Evolutionary conservation across 2,113 vertebrate species (phyloP).

Genomic region (Thomomys bottae): DNA sequence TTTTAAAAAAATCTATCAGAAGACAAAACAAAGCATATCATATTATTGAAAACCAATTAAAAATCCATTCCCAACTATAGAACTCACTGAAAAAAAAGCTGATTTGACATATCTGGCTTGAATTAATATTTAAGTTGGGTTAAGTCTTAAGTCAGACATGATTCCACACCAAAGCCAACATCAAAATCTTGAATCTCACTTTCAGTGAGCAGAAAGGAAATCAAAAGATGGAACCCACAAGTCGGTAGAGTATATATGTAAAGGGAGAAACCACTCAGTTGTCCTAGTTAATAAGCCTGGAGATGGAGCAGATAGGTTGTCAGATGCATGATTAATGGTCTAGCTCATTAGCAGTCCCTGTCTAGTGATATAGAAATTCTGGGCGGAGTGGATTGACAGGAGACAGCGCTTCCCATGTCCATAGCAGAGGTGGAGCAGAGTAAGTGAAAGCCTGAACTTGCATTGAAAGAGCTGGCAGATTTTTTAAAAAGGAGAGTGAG

Average conservation of each 20-base stretch:
- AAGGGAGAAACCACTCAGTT: too few relatives aligned
- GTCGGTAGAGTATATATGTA: rapidly evolving
- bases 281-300: neutral
- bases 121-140: neutral
- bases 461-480: neutral
- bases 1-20: neutral
- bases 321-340: neutral
- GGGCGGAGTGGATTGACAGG: neutral
- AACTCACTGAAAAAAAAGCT: neutral
- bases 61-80: neutral
- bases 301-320: neutral
- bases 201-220: neutral
- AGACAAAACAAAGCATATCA: neutral
- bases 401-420: neutral
- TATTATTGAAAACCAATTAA: neutral
- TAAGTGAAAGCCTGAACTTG: rapidly evolving
- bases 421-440: neutral
- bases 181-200: too few relatives aligned
- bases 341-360: neutral
- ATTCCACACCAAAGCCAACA: neutral
- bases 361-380: neutral
- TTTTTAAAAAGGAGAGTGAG: too few relatives aligned
- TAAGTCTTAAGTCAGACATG: neutral
- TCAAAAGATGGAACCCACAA: neutral
- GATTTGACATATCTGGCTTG: neutral